Percentiles rank a stretch among this genome's conserved stretches.
phyloP scores from a whole-genome alignment of 2,113 vertebrate species.

The Illadopsis cleaveri region DNA sequence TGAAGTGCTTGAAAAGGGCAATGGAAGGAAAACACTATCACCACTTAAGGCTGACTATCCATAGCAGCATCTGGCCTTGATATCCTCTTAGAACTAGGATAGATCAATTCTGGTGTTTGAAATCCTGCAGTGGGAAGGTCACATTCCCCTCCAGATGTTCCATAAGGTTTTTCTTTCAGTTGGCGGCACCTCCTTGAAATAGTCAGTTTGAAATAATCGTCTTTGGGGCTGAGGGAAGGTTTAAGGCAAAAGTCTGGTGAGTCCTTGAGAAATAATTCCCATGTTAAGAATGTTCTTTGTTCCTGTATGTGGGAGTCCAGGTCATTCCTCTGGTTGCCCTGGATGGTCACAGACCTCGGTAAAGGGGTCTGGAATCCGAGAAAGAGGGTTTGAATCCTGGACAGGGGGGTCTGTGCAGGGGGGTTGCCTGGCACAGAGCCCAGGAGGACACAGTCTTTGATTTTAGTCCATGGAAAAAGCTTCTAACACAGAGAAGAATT shows the following conservation, averaged over 20 bases:
- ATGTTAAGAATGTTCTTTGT: not conserved
- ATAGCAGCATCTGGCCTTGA: not conserved
- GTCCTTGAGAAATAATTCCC: not conserved
- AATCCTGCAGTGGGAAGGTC: not conserved
- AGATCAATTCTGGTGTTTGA: not conserved
- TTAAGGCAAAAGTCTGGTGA: not conserved
- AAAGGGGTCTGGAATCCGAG: too few species aligned
- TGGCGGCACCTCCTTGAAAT: not conserved
- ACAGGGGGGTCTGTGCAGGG: too few species aligned
- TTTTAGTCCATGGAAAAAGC: too few species aligned
- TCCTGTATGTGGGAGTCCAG: too few species aligned
- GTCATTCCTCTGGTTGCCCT: too few species aligned
- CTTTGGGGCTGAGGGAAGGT: not conserved
- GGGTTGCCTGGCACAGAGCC: too few species aligned
- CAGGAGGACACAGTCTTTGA: too few species aligned
- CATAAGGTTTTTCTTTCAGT: not conserved
- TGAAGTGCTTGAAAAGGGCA: not conserved
- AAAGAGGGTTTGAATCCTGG: too few species aligned
- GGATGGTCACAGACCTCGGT: too few species aligned
- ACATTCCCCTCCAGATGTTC: not conserved
- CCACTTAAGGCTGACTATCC: not conserved
- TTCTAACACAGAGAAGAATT: too few species aligned
- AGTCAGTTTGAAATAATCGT: not conserved
- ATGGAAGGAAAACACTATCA: not conserved
- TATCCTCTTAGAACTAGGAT: not conserved